phyloP scores from a whole-genome alignment of 2,888 invertebrate genomes.

The Panopea generosa region DNA sequence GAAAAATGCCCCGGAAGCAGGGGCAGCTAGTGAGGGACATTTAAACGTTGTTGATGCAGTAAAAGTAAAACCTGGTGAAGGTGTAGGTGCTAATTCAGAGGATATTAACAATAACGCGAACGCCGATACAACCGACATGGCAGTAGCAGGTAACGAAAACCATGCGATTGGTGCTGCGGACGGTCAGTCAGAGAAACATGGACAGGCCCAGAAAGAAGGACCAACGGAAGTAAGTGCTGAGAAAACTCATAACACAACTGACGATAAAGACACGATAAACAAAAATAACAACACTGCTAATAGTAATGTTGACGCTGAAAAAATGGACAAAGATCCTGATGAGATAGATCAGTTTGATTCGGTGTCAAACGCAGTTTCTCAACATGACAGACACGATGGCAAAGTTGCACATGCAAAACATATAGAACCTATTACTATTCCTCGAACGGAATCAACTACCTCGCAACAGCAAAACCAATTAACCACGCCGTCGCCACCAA shows the following conservation, averaged over 20 bases:
- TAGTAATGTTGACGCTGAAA: slow-evolving; percentile 20
- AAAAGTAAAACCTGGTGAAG: slow-evolving; percentile 14
- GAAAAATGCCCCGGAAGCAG: slow-evolving; percentile 29
- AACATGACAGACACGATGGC: slow-evolving; percentile 51
- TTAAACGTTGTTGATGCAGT: neutral
- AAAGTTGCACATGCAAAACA: slow-evolving; percentile 13
- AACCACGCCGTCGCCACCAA: slow-evolving; percentile 29
- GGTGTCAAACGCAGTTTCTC: slow-evolving; percentile 71
- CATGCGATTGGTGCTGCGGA: slow-evolving; percentile 24
- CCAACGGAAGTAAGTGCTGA: neutral
- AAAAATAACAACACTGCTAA: neutral
- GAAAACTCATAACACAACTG: neutral
- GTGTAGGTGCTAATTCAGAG: slow-evolving; percentile 16
- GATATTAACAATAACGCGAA: slow-evolving; percentile 45
- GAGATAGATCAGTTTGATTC: slow-evolving; percentile 75
- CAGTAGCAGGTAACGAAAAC: slow-evolving; percentile 8
- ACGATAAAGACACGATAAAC: neutral
- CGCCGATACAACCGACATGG: slow-evolving; percentile 18
- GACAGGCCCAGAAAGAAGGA: slow-evolving; percentile 1
- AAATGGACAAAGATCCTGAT: slow-evolving; percentile 65
- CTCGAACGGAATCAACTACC: slow-evolving; percentile 2
- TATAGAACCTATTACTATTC: slow-evolving; percentile 1
- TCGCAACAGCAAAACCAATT: neutral
- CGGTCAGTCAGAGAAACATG: neutral
- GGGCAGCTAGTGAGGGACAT: slow-evolving; percentile 29